Evolutionary conservation across 2,113 vertebrate genomes (phyloP), one percentile per base, ranked within the genome.

Genomic region (Ctenodactylus gundi): DNA sequence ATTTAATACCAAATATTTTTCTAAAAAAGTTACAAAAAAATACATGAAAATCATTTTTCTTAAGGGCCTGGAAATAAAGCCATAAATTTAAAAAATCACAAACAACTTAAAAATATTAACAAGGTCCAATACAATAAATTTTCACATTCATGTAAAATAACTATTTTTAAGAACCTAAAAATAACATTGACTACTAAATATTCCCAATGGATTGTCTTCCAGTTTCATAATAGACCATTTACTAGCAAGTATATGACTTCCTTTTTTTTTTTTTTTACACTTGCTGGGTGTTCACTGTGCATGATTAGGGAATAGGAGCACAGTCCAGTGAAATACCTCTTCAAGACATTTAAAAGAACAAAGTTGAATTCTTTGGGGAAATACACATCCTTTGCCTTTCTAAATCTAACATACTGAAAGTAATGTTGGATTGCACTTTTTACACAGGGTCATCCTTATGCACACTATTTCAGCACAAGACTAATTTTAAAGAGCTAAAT

Each of bases 201-300:
- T 49, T 84, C 68, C 68, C 85, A 90, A 81, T 60, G 41, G 85
- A 91, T 6, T 58, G 29, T 73, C 41, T 82, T 91, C 44, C 72
- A 36, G 57, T 88, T 95, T 90, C 60, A 90, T 36, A 76, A 86
- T 7, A 68, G 34, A 62, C 65, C 81, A 1, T 88, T 23, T 36
- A 88, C 10, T 76, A n/a, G 27, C 60, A 90, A 68, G 27, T 64
- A 58, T 68, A 82, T 21, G 84, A 85, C 23, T 57, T 78, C 68
- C 90, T 91, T 94, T 81, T 90, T 65, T 78, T 73, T 92, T 91
- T 94, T 81, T 90, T 65, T 93, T 86, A 82, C 36, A 55, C 80
- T 77, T 73, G 17, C 31, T 94, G 70, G 51, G 44, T 75, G 27
- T 85, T 72, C 67, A 89, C 64, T 15, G 49, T 83, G 83, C 39